Evolutionary conservation across 2,113 vertebrate species (phyloP), one percentile per base, ranked within the genome.

Genomic region (Candoia aspera): DNA sequence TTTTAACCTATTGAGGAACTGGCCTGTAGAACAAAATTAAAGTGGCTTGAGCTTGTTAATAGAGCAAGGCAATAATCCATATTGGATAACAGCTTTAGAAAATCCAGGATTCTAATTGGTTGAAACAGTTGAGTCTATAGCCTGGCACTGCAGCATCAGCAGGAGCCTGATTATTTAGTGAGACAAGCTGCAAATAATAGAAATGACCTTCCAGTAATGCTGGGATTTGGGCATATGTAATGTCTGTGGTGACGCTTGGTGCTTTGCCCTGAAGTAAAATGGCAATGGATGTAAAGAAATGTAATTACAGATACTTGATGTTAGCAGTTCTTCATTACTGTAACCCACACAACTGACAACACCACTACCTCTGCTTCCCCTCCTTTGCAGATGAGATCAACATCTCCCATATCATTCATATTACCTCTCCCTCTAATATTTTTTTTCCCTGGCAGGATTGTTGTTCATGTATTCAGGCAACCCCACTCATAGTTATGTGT

Each of bases 11-110:
- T 1, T 46, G 58, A 64, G 83, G 89, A 93, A 90, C 10, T 8
- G 10, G 86, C 1, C 84, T 88, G 59, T 57, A 55, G 54, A 0
- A 1, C 89, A 93, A 64, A 87, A 93, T 92, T 88, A 94, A 53
- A 53, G 55, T 23, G 21, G 68, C 23, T 26, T 93, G 33, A 93
- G 64, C 42, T 89, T 49, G 1, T 93, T 92, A 92, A 90, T 86
- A 88, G 46, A 92, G 54, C 93, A 94, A 79, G 90, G 0, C 2
- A 37, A 86, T 95, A 92, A 96, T 94, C 94, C 92, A 87, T 0
- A 0, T 86, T 85, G 3, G 10, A 55, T 91, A 93, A 59, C 62
- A 89, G 84, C 24, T 90, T 83, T 87, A 64, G 54, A n/a, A 73
- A 93, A 23, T 33, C 49, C 90, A 59, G 24, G 29, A 5, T 0